Conservation (phyloP, 1,140 invertebrate species). For the Eurosta solidaginis region DNA sequence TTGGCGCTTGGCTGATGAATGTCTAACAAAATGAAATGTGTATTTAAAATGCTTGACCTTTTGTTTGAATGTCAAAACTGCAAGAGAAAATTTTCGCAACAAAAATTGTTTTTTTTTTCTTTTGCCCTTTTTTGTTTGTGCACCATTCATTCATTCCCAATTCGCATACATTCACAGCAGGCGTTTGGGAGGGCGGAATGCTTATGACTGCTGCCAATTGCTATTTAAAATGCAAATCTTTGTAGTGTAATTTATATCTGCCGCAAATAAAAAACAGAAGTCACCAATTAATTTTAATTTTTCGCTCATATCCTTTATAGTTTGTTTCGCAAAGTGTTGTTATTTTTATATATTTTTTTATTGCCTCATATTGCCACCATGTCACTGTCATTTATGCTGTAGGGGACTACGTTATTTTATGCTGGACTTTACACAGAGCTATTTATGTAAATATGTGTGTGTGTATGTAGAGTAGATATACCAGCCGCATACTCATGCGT, state of each 20-base stretch:
- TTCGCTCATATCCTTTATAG: background rate
- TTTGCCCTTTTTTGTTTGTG: too few species aligned
- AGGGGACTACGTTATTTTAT: background rate
- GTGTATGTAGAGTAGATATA: background rate
- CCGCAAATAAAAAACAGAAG: constrained; percentile 13
- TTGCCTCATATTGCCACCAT: too few species aligned
- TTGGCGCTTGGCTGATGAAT: too few species aligned
- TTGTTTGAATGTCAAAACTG: background rate
- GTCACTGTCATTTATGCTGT: background rate
- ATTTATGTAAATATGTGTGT: background rate
- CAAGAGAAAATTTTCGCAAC: too few species aligned
- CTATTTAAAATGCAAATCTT: constrained; percentile 22
- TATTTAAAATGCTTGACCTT: background rate
- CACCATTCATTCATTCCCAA: too few species aligned
- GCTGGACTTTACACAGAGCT: background rate
- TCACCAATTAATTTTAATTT: constrained; percentile 29
- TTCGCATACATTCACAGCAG: too few species aligned
- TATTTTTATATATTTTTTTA: too few species aligned
- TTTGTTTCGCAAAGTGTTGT: background rate
- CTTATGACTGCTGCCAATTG: background rate
- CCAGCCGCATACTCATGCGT: background rate
- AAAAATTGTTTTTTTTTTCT: too few species aligned
- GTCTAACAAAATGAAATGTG: background rate
- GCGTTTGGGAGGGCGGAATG: too few species aligned
- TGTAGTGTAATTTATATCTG: constrained; percentile 1